A percentile compares a stretch with the other conserved stretches of the same genome.
Conservation (phyloP, 2,888 invertebrate genomes). For the Trichogramma dendrolimi region DNA sequence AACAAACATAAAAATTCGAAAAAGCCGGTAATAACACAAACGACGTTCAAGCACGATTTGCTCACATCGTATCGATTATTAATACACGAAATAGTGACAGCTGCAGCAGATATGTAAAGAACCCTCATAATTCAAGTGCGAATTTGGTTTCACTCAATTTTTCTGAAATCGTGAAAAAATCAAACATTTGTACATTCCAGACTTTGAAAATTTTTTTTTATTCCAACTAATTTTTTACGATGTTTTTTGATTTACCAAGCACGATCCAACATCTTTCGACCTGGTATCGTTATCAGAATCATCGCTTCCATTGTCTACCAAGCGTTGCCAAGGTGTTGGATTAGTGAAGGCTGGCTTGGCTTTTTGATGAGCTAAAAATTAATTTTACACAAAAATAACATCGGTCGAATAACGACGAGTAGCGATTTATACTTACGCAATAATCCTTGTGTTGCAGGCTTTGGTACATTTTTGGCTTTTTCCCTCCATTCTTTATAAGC, state of each 20-base stretch:
- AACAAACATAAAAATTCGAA: too few relatives aligned
- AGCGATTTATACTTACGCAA: constrained; percentile 54
- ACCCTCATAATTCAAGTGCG: not conserved
- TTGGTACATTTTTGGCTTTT: constrained; percentile 60
- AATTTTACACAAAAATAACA: not conserved
- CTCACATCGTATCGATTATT: too few relatives aligned
- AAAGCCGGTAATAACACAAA: too few relatives aligned
- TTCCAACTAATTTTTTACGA: not conserved
- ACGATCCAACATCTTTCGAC: not conserved
- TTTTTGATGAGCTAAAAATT: constrained; percentile 59
- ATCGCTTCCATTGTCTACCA: constrained; percentile 43
- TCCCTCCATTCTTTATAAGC: constrained; percentile 64
- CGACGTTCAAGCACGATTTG: too few relatives aligned
- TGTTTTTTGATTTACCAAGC: not conserved
- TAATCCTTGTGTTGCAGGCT: constrained; percentile 63
- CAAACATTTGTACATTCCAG: not conserved
- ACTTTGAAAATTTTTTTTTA: not conserved
- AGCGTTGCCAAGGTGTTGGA: constrained; percentile 62
- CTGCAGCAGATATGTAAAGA: too few relatives aligned
- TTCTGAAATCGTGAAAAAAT: not conserved
- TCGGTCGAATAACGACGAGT: not conserved
- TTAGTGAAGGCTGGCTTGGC: constrained; percentile 65
- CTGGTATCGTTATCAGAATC: constrained; percentile 23
- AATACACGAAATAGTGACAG: too few relatives aligned
- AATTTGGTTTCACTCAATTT: not conserved